Conservation (phyloP, 2,888 invertebrate species). For the Nesidiocoris tenuis region DNA sequence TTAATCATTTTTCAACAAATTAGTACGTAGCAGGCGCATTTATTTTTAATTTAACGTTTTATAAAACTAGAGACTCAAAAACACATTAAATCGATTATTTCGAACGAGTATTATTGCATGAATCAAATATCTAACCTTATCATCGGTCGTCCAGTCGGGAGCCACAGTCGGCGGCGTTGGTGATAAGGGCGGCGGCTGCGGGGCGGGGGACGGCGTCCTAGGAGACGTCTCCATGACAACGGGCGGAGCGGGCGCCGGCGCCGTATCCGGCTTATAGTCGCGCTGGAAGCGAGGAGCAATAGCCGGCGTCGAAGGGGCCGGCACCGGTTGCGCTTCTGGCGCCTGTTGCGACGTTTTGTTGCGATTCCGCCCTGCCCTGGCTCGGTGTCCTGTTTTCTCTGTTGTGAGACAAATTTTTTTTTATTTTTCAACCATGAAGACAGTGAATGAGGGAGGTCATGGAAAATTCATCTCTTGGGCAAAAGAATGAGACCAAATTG, state of each 20-base stretch:
- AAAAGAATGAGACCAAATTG: no score
- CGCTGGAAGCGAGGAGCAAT: constrained; percentile 19
- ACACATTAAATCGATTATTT: no score
- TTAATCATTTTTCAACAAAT: no score
- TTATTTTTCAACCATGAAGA: no score
- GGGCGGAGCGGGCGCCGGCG: neutral
- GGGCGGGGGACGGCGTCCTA: neutral
- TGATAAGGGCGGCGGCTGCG: neutral
- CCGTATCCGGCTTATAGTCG: constrained; percentile 19
- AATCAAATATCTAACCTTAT: neutral
- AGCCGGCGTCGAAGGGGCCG: neutral
- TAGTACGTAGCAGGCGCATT: no score
- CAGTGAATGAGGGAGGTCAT: no score
- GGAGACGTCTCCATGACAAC: neutral
- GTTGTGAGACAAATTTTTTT: no score
- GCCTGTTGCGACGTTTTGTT: constrained; percentile 7
- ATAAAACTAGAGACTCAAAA: no score
- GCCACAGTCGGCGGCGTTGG: neutral
- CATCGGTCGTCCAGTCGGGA: neutral
- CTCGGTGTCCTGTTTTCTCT: constrained; percentile 23
- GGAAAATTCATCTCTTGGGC: no score
- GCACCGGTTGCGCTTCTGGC: neutral
- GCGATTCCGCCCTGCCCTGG: constrained; percentile 11
- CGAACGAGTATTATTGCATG: no score
- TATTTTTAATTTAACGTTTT: no score